A percentile compares a stretch with the other conserved stretches of the same genome.
phyloP scores from a whole-genome alignment of 2,113 vertebrate genomes.

The Arizona elegans region DNA sequence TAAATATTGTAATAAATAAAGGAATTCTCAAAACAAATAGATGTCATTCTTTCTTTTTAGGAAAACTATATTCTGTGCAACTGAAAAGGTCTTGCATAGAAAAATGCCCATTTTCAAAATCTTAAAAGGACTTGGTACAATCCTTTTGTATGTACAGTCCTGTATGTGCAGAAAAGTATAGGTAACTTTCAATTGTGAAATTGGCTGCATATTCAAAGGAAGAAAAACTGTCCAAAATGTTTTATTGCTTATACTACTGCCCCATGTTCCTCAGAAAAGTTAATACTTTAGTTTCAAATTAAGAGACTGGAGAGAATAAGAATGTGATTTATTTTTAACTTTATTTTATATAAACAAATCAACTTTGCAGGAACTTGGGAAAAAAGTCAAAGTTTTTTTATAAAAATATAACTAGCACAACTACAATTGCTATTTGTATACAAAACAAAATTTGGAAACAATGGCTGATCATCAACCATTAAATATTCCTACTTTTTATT shows the following conservation, averaged over 20 bases:
- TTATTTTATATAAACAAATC: background rate
- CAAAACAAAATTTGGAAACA: background rate
- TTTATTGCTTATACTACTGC: background rate
- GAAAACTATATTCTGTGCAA: background rate
- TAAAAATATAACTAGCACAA: background rate
- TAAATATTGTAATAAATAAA: background rate
- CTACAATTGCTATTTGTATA: background rate
- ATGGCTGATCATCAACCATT: rapidly evolving
- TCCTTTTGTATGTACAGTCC: too few relatives aligned
- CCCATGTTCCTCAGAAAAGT: background rate
- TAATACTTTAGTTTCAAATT: background rate
- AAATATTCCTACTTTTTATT: rapidly evolving
- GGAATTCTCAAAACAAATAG: background rate
- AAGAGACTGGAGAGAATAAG: background rate
- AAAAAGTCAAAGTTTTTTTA: background rate
- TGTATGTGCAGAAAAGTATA: background rate
- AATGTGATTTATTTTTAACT: background rate
- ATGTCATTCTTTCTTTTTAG: background rate
- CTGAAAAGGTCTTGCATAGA: background rate
- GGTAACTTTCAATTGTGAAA: background rate
- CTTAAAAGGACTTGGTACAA: background rate
- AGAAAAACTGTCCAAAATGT: background rate
- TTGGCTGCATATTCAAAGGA: background rate
- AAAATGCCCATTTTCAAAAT: background rate
- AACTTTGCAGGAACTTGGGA: background rate